phyloP scores from a whole-genome alignment of 2,888 invertebrate genomes.

The Drosophila ezoana region DNA sequence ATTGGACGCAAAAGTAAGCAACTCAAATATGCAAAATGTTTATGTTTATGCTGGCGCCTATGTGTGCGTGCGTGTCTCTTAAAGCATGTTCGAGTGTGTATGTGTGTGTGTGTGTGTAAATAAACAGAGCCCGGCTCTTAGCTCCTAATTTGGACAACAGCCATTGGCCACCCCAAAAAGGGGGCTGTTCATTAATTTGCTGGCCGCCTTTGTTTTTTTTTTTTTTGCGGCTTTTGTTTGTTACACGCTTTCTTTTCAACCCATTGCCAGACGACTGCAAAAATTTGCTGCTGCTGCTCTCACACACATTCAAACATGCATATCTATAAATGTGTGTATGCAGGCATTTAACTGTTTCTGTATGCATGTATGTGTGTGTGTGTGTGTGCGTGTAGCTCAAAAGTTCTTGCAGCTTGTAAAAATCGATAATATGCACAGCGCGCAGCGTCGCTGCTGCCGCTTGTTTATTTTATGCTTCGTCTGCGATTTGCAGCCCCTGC shows the following conservation, averaged over 20 bases:
- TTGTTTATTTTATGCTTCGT: conserved; percentile 81
- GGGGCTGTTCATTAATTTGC: conserved; percentile 21
- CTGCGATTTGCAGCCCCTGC: conserved; percentile 75
- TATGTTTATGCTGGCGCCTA: conserved; percentile 46
- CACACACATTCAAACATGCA: conserved; percentile 18
- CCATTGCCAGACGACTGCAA: conserved; percentile 49
- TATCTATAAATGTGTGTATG: conserved; percentile 33
- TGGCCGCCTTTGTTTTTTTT: conserved; percentile 6
- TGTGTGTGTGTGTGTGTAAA: conserved; percentile 34
- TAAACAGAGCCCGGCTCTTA: conserved; percentile 50
- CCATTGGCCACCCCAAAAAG: background rate
- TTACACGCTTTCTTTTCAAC: conserved; percentile 42
- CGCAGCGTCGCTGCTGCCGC: conserved; percentile 59
- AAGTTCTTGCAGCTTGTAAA: conserved; percentile 75
- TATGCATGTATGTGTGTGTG: conserved; percentile 6
- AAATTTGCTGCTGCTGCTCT: conserved; percentile 24
- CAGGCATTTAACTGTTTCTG: conserved; percentile 19
- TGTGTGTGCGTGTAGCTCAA: conserved; percentile 49
- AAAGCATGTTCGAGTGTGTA: background rate
- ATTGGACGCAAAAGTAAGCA: conserved; percentile 52
- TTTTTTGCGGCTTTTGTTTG: conserved; percentile 23
- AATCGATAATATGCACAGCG: conserved; percentile 71
- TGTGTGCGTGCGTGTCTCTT: conserved; percentile 5
- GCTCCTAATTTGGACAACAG: conserved; percentile 9
- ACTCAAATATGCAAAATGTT: conserved; percentile 25